Evolutionary conservation across 2,113 vertebrate genomes (phyloP).

Genomic region (Taxidea taxus): DNA sequence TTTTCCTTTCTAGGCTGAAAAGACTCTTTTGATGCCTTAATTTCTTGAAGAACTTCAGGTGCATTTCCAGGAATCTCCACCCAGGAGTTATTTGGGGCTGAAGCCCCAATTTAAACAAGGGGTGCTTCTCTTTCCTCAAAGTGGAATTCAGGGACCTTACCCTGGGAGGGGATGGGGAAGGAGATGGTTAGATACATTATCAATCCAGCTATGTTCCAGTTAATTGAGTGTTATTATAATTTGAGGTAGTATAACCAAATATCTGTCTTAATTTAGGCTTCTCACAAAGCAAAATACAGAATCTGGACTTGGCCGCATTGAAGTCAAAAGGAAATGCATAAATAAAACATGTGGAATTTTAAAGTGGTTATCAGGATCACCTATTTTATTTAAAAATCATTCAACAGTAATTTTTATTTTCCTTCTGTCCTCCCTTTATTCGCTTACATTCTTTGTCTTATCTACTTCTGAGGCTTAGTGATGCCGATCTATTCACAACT

Average conservation of each 20-base stretch:
- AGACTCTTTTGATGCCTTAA: background rate
- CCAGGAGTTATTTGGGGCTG: background rate
- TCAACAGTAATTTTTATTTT: background rate
- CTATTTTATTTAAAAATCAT: background rate
- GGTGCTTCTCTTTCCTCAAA: background rate
- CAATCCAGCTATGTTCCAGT: background rate
- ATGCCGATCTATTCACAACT: background rate
- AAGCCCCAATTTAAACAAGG: background rate
- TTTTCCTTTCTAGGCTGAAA: background rate
- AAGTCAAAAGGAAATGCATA: background rate
- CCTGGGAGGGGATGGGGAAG: background rate
- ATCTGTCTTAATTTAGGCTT: background rate
- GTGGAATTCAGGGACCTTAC: background rate
- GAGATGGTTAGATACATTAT: background rate
- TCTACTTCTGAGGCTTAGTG: background rate
- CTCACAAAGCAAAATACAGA: background rate
- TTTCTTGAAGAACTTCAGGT: background rate
- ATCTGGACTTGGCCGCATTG: background rate
- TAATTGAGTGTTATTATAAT: background rate
- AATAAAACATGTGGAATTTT: background rate
- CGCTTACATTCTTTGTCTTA: background rate
- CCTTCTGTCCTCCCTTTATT: background rate
- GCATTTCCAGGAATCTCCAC: background rate
- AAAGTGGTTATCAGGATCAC: background rate
- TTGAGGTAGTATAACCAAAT: background rate